Evolutionary conservation across 2,113 vertebrate genomes (phyloP).

Genomic region (Boleophthalmus pectinirostris): DNA sequence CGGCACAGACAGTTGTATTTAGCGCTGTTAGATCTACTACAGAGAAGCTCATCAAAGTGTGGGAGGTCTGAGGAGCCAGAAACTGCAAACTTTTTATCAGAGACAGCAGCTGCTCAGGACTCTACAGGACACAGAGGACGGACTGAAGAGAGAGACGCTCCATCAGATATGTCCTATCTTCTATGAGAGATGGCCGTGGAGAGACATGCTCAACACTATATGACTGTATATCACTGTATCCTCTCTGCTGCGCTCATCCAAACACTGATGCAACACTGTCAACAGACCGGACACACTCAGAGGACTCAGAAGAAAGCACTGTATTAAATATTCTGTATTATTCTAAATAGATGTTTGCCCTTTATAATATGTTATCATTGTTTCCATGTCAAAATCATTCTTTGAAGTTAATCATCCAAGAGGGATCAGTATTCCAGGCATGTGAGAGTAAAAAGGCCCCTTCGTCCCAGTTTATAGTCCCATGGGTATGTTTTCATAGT

Average conservation of each 20-base stretch:
- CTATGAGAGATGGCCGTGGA: neutral
- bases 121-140: neutral
- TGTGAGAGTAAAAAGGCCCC: too few relatives aligned
- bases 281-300: neutral
- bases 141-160: neutral
- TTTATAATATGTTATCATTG: too few relatives aligned
- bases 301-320: too few relatives aligned
- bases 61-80: neutral
- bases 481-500: too few relatives aligned
- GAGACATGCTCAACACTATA: neutral
- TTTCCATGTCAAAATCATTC: too few relatives aligned
- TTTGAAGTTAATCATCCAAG: too few relatives aligned
- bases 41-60: slow-evolving; percentile 1
- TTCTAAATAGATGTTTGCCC: neutral
- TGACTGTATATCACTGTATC: neutral
- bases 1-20: neutral
- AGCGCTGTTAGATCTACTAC: neutral
- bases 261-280: neutral
- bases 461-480: too few relatives aligned
- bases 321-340: neutral
- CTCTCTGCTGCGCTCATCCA: neutral
- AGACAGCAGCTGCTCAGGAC: neutral
- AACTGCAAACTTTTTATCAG: neutral
- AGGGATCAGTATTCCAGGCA: too few relatives aligned
- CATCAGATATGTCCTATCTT: neutral